Evolutionary conservation across 64 coral and sea anemone species (phyloP).

Genomic region (Dendrophyllia cribrosa): DNA sequence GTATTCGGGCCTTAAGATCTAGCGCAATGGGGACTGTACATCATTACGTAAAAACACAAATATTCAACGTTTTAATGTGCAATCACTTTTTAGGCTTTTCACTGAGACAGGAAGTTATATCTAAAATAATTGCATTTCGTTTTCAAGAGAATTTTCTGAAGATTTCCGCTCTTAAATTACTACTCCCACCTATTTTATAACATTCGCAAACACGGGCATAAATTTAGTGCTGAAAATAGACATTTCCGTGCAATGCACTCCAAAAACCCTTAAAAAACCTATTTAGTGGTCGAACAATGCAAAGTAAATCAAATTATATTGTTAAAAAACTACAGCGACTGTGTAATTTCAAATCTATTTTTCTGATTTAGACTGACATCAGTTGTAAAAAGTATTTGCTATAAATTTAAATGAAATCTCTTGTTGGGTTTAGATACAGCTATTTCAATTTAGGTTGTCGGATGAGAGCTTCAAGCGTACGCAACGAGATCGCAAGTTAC

Average conservation of each 20-base stretch:
- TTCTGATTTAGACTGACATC: background rate
- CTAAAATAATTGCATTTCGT: slow-evolving; percentile 4
- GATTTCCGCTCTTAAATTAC: background rate
- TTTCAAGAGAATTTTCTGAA: background rate
- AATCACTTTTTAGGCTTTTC: background rate
- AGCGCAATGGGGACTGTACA: background rate
- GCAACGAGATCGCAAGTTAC: too few relatives aligned
- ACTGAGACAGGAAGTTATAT: background rate
- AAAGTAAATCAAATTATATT: background rate
- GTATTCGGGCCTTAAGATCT: background rate
- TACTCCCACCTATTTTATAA: background rate
- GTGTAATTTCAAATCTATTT: background rate
- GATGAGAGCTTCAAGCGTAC: too few relatives aligned
- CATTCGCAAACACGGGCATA: background rate
- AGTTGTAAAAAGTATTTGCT: too few relatives aligned
- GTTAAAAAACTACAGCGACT: background rate
- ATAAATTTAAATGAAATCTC: too few relatives aligned
- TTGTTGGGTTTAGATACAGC: too few relatives aligned
- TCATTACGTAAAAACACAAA: background rate
- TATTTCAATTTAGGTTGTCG: too few relatives aligned
- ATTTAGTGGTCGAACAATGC: background rate
- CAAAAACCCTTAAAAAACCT: background rate
- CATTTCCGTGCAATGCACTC: background rate
- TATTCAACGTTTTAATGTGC: background rate
- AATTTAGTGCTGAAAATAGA: background rate